phyloP scores from a whole-genome alignment of 2,888 invertebrate genomes.

The Epinotia demarniana region DNA sequence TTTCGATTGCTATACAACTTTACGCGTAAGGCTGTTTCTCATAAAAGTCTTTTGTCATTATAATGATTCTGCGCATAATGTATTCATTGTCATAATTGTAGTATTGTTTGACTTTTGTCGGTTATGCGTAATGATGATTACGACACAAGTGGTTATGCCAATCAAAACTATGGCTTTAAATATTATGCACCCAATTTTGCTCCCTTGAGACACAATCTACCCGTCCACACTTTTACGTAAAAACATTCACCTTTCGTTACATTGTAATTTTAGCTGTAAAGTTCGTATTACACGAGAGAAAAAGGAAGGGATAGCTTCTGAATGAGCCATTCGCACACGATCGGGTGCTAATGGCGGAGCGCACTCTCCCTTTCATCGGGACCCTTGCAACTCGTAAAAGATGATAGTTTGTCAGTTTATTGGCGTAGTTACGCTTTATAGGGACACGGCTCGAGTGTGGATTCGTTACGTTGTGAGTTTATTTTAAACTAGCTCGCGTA shows the following conservation, averaged over 20 bases:
- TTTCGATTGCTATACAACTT: too few relatives aligned
- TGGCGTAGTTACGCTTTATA: constrained; percentile 44
- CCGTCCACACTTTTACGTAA: neutral
- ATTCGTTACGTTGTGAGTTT: constrained; percentile 6
- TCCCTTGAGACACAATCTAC: too few relatives aligned
- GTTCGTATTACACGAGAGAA: constrained; percentile 48
- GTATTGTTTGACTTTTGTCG: too few relatives aligned
- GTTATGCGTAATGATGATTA: too few relatives aligned
- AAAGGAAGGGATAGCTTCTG: constrained; percentile 46
- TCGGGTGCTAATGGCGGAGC: constrained; percentile 50
- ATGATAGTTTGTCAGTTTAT: constrained; percentile 51
- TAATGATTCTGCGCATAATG: too few relatives aligned
- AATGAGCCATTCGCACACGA: constrained; percentile 46
- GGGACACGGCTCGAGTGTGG: constrained; percentile 26
- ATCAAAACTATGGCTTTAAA: too few relatives aligned
- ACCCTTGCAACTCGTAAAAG: constrained; percentile 52
- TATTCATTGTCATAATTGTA: too few relatives aligned
- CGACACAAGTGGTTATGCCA: too few relatives aligned
- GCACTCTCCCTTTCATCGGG: constrained; percentile 50
- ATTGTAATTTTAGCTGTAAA: constrained; percentile 39
- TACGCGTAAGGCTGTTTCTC: too few relatives aligned
- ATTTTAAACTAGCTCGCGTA: neutral
- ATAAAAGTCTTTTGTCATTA: too few relatives aligned
- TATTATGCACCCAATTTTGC: too few relatives aligned
- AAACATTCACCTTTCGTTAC: constrained; percentile 1